A percentile compares a stretch with the other conserved stretches of the same genome.
Conservation (phyloP, 2,888 invertebrate species). For the Eupithecia abbreviata region DNA sequence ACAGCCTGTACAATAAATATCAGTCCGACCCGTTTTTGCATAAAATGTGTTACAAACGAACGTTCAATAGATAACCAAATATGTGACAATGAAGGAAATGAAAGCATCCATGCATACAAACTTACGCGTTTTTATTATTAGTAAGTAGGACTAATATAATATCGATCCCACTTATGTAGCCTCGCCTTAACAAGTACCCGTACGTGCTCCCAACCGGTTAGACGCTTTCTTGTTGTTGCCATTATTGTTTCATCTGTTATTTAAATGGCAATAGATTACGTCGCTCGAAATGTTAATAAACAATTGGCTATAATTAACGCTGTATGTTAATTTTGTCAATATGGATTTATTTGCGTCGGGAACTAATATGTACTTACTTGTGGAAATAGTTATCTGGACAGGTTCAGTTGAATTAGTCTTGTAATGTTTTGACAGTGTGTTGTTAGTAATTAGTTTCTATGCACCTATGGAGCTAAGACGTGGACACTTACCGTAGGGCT, state of each 20-base stretch:
- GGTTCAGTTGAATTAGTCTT: slow-evolving; percentile 32
- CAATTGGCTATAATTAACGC: slow-evolving; percentile 79
- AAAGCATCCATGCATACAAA: no score
- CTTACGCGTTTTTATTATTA: no score
- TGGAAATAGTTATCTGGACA: slow-evolving; percentile 12
- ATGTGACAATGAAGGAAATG: no score
- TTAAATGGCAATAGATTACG: slow-evolving; percentile 80
- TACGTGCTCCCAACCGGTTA: slow-evolving; percentile 61
- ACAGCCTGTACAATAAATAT: no score
- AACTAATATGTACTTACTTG: background rate
- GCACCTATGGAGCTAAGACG: no score
- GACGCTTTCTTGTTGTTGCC: slow-evolving; percentile 71
- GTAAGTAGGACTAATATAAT: background rate
- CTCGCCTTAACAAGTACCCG: slow-evolving; percentile 34
- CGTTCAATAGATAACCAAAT: no score
- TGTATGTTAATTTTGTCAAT: slow-evolving; percentile 73
- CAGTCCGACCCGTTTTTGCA: no score
- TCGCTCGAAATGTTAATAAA: slow-evolving; percentile 66
- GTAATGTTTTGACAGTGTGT: background rate
- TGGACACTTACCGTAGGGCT: no score
- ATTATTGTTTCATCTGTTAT: slow-evolving; percentile 81
- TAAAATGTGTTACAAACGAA: no score
- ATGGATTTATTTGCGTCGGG: slow-evolving; percentile 60
- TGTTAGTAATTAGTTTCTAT: no score
- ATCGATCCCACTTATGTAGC: slow-evolving; percentile 16